Evolutionary conservation across 2,888 invertebrate genomes (phyloP), one percentile per base, ranked within the genome.

Genomic region (Macrophya annulata): DNA sequence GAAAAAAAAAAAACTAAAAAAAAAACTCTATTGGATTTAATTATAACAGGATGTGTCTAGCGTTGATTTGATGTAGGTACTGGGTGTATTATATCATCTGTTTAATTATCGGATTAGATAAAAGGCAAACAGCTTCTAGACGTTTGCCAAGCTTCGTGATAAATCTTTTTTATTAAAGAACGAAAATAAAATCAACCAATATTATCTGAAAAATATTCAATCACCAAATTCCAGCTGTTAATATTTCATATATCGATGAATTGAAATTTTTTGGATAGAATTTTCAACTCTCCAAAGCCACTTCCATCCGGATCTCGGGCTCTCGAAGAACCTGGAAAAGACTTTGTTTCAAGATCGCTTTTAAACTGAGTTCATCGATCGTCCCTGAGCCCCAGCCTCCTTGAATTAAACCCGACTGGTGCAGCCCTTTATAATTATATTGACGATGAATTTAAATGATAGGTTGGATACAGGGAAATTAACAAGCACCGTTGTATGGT

Each of bases 341-440:
- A 37, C 68, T 37, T 37, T 31, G 12, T 68, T 68, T 68, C 31
- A 68, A 17, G 68, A 68, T 37, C 68, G 6, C 31, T 12, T 68
- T 45, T 12, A 3, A 45, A 74, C 84, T n/a, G 85, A 83, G 87
- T 85, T 87, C 86, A 85, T 85, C 86, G 87, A 85, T 88, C 87
- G 88, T 83, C 88, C 87, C 86, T 88, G 88, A 87, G 85, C 86
- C 85, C 86, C 84, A 85, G 45, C 72, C 45, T 43, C 72, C 72
- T 74, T 43, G 72, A 45, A 45, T 45, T 81, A 86, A 85, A 79
- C 85, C 65, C 45, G 45, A 74, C 72, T 37, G 71, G 17, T 68
- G 37, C 83, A 79, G 86, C 87, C 86, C 86, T 86, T 87, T 86
- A 86, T 87, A 86, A 87, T 85, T 85, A 83, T 86, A 37, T 37